Base-by-base conservation (phyloP, 2,113 vertebrate species). In the Pachypanchax playfairii region DNA sequence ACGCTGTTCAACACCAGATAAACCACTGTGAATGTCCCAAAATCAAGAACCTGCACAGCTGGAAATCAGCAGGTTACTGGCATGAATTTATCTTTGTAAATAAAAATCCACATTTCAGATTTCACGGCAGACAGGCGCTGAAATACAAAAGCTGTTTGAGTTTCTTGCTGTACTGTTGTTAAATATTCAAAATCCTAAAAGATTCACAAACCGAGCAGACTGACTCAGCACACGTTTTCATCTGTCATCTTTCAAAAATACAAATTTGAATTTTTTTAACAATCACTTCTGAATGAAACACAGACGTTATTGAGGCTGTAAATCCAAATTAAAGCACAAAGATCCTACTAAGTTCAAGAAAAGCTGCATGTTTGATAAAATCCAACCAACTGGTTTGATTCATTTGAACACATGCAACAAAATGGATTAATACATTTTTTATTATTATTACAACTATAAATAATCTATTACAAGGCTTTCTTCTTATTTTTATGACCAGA, bases 241-340 rank as follows among this genome's bases (percentile, higher is more conserved):
- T 39, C 18, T 54, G 49, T n/a, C 22, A 38, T 67, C 29, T 18
- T 4, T 50, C 39, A 24, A 49, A 46, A 25, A 15, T 4, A n/a
- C n/a, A 47, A 2, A 17, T 35, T 15, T 28, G 66, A 2, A 65
- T 73, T 72, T 70, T 69, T 86, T 82, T 26, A 77, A 49, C 39
- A 33, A 56, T 55, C 4, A 5, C 14, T 46, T 52, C 5, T 36
- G 56, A 50, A 70, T 70, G 39, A 29, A 29, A 29, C n/a, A 20
- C n/a, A 39, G 15, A 25, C 1, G 17, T 5, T 53, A 44, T 57
- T 44, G n/a, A 64, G 22, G 38, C 53, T 49, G 17, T 8, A 24
- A 26, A 60, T 63, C 38, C 59, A 47, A 51, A n/a, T 10, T 17
- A 25, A 38, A 41, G 44, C 33, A 59, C 50, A 71, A 62, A 6